phyloP scores from a whole-genome alignment of 1,140 invertebrate species.

The Drosophila mojavensis region DNA sequence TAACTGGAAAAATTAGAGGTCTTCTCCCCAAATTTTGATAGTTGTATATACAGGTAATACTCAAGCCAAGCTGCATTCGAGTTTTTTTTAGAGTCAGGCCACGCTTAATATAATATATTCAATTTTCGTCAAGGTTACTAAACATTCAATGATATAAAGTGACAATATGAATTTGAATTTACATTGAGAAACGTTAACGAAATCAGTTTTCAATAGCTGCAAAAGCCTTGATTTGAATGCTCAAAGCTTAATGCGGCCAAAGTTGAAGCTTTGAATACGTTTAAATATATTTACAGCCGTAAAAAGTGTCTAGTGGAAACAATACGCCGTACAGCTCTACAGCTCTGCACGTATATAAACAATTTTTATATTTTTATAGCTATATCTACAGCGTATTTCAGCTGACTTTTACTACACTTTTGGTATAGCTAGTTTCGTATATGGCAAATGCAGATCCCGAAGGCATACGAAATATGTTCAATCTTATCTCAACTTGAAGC shows the following conservation, averaged over 20 bases:
- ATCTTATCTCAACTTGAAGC: slow-evolving; percentile 67
- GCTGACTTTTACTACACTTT: slow-evolving; percentile 4
- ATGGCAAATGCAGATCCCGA: slow-evolving; percentile 6
- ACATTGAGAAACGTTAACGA: not conserved
- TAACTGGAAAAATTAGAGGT: no score
- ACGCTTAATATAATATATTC: not conserved
- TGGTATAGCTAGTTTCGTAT: not conserved
- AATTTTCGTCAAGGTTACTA: not conserved
- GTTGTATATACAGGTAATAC: no score
- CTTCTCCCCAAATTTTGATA: no score
- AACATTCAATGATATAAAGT: not conserved
- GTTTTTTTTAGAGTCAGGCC: not conserved
- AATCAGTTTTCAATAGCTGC: not conserved
- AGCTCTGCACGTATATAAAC: no score
- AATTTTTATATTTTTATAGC: not conserved
- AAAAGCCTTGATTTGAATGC: slow-evolving; percentile 10
- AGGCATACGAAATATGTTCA: slow-evolving; percentile 32
- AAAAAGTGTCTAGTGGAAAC: not conserved
- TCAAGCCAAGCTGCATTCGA: no score
- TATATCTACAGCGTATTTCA: not conserved
- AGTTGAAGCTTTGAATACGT: not conserved
- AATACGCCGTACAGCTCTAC: no score
- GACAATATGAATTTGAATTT: not conserved
- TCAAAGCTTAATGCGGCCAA: not conserved
- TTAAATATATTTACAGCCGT: not conserved